Evolutionary conservation across 2,888 invertebrate species (phyloP), one percentile per base, ranked within the genome.

Genomic region (Zhengitettix transpicula): DNA sequence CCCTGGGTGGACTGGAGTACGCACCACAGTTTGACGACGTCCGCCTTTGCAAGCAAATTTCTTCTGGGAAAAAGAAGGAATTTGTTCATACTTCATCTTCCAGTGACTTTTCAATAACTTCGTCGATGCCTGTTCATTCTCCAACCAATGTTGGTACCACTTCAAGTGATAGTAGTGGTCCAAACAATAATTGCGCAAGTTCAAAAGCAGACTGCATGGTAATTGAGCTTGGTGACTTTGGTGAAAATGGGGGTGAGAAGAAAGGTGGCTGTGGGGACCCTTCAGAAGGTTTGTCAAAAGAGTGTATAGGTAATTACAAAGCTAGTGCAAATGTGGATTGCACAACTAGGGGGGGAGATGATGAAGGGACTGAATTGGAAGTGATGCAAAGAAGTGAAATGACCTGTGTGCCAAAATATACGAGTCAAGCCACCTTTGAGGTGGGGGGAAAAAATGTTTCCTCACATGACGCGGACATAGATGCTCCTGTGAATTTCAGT

Each of bases 171-270:
- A 57, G 57, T 44, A 57, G 53, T 16, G 16, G 54, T 16, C 47
- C 52, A 28, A 56, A 56, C 44, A 52, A 44, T 44, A 53, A 16
- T 17, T 53, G 53, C 16, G 40, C 70, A 59, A 71, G 71, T 58
- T 71, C 72, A 66, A 73, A 71, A 68, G 68, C 72, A 66, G 70
- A 72, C 65, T 74, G 74, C 67, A 74, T 74, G 69, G 73, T 76
- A 64, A 74, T 75, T 64, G 74, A 76, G 67, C 71, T 77, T 66
- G 71, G 71, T 60, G 75, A 75, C 64, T 68, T 70, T 65, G 69
- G 68, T 56, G 66, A 66, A 61, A 68, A 67, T 52, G 40, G 40
- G 16, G 42, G 41, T 40, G 40, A 56, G 12, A 16, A 40, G 12
- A 56, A 53, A 16, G 17, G 53, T 15, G 55, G 55, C 14, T n/a